Conservation (phyloP, 2,113 vertebrate species). For the Boulengeromyrus knoepffleri region DNA sequence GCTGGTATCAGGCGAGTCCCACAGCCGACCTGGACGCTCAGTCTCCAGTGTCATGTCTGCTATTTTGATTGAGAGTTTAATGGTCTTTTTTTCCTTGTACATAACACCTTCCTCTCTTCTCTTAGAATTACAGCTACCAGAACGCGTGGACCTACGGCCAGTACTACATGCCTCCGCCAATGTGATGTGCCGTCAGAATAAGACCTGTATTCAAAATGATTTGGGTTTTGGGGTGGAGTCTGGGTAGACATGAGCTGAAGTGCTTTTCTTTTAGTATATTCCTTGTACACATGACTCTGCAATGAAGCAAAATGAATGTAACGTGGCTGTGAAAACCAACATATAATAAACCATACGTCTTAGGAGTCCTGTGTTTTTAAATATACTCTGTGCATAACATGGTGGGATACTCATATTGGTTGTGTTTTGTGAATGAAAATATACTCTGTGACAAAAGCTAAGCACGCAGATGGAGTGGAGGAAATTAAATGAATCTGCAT, state of each 20-base stretch:
- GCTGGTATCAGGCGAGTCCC: slow-evolving; percentile 86
- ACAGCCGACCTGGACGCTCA: background rate
- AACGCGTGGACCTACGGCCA: slow-evolving; percentile 94
- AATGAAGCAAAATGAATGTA: background rate
- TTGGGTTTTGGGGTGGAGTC: background rate
- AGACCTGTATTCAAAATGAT: slow-evolving; percentile 38
- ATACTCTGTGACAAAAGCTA: too few species aligned
- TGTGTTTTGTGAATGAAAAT: background rate
- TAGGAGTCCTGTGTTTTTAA: background rate
- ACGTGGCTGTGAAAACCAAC: background rate
- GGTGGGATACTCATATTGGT: background rate
- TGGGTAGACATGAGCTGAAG: background rate
- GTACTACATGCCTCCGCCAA: slow-evolving; percentile 88
- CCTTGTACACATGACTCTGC: background rate
- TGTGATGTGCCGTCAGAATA: slow-evolving; percentile 59
- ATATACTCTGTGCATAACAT: background rate
- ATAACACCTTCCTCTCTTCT: background rate
- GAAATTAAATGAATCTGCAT: too few species aligned
- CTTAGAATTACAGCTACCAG: slow-evolving; percentile 78
- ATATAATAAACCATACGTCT: background rate
- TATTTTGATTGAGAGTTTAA: background rate
- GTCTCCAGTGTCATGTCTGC: background rate
- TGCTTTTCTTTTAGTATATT: background rate
- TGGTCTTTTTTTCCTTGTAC: background rate
- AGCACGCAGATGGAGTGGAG: too few species aligned